Percentiles rank a stretch among this genome's conserved stretches.
Evolutionary conservation across 2,797 vertebrate genomes (phyloP).

Genomic region (Halcyon smyrnensis): DNA sequence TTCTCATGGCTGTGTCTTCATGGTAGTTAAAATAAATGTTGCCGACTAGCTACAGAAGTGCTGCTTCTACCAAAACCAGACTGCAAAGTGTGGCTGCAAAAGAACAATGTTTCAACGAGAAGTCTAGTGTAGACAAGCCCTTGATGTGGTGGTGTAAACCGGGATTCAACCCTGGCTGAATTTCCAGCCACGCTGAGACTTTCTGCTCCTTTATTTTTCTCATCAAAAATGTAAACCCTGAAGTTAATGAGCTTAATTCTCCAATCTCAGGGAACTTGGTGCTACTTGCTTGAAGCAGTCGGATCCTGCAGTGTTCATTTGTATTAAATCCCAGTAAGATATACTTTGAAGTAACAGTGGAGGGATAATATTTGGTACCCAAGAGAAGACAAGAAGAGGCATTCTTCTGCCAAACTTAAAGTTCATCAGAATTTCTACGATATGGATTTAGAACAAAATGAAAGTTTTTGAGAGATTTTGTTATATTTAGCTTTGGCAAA

Average conservation of each 20-base stretch:
- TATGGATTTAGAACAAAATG: neutral
- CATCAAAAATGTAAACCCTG: neutral
- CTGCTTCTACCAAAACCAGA: neutral
- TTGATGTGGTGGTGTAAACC: neutral
- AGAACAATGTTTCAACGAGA: neutral
- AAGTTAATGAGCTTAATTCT: neutral
- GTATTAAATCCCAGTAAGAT: neutral
- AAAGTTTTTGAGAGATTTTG: neutral
- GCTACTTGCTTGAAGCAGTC: neutral
- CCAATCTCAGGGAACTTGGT: neutral
- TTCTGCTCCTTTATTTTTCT: neutral
- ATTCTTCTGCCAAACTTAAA: neutral
- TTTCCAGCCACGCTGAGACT: neutral
- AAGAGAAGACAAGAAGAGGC: neutral
- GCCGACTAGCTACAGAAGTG: neutral
- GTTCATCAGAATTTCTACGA: neutral
- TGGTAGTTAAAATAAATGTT: neutral
- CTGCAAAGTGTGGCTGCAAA: neutral
- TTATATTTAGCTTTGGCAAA: slow-evolving; percentile 16
- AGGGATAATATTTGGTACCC: neutral
- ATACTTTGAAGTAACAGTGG: neutral
- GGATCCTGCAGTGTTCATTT: neutral
- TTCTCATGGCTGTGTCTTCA: accelerated
- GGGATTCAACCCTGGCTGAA: neutral
- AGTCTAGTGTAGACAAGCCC: neutral